A percentile compares a stretch with the other conserved stretches of the same genome.
These are phyloP conservation scores for Myxocyprinus asiaticus DNA, from an alignment of 2,113 vertebrate species.

Conservation along the genomic window DNA sequence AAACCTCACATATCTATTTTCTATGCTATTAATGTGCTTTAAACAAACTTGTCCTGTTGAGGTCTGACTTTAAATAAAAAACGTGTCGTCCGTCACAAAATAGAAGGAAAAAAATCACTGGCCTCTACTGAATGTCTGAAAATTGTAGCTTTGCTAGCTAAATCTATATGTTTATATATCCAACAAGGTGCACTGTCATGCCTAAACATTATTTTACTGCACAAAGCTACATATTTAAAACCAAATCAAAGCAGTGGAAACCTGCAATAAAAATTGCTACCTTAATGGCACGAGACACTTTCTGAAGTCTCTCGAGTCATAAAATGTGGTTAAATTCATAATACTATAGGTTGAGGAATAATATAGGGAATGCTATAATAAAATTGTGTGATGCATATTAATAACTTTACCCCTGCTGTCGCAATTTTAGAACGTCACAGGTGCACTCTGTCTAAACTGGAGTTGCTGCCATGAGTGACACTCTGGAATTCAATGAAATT, in stretches of 20 bases:
- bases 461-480: conserved; percentile 74
- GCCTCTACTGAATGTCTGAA: background rate
- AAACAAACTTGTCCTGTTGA: background rate
- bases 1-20: background rate
- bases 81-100: background rate
- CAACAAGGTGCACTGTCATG: background rate
- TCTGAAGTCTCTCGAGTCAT: too few relatives aligned
- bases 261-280: background rate
- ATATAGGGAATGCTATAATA: too few relatives aligned
- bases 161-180: background rate
- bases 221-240: background rate
- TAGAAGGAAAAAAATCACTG: background rate
- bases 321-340: too few relatives aligned
- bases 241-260: background rate
- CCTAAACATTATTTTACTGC: background rate
- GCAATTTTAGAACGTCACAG: conserved; percentile 20
- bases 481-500: conserved; percentile 84
- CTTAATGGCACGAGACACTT: background rate
- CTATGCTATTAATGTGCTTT: background rate
- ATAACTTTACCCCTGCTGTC: background rate
- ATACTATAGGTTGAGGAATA: too few relatives aligned
- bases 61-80: background rate
- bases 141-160: conserved; percentile 13
- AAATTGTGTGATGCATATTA: background rate
- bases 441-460: conserved; percentile 9